Evolutionary conservation across 2,888 invertebrate species (phyloP).

Genomic region (Drosophila mettleri): DNA sequence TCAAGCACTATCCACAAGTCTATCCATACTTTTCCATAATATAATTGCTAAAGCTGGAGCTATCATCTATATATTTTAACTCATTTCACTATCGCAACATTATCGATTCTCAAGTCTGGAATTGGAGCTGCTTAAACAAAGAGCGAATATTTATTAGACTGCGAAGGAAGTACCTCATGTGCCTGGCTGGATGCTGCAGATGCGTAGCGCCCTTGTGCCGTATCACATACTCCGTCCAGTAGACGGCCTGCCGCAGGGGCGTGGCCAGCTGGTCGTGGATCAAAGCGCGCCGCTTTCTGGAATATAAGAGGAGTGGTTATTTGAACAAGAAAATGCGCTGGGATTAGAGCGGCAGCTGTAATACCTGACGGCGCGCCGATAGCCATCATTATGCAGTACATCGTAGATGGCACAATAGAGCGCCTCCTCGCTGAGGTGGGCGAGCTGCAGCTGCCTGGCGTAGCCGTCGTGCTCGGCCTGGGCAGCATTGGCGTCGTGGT

Average conservation of each 20-base stretch:
- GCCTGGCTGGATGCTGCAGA: slow-evolving; percentile 87
- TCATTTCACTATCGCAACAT: not conserved
- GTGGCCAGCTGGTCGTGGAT: slow-evolving; percentile 90
- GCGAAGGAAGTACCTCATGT: slow-evolving; percentile 85
- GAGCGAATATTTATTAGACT: not conserved
- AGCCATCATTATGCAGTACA: slow-evolving; percentile 89
- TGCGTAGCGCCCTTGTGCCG: slow-evolving; percentile 90
- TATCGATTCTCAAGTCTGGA: not conserved
- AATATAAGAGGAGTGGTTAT: slow-evolving; percentile 1
- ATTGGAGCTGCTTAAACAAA: not conserved
- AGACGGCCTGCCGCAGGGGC: slow-evolving; percentile 90
- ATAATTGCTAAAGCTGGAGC: too few relatives aligned
- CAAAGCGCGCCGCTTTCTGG: slow-evolving; percentile 80
- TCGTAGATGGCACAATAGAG: slow-evolving; percentile 88
- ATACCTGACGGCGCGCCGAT: slow-evolving; percentile 87
- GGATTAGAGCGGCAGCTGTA: slow-evolving; percentile 19
- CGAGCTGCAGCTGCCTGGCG: slow-evolving; percentile 89
- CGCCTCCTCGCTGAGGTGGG: slow-evolving; percentile 87
- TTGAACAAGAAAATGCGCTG: slow-evolving; percentile 18
- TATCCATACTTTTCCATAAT: too few relatives aligned
- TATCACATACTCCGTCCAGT: slow-evolving; percentile 93
- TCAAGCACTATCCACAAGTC: too few relatives aligned
- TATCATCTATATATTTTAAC: too few relatives aligned
- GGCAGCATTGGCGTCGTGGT: slow-evolving; percentile 91
- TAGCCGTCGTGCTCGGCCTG: slow-evolving; percentile 91